Evolutionary conservation across 2,113 vertebrate genomes (phyloP).

Genomic region (Microcebus murinus): DNA sequence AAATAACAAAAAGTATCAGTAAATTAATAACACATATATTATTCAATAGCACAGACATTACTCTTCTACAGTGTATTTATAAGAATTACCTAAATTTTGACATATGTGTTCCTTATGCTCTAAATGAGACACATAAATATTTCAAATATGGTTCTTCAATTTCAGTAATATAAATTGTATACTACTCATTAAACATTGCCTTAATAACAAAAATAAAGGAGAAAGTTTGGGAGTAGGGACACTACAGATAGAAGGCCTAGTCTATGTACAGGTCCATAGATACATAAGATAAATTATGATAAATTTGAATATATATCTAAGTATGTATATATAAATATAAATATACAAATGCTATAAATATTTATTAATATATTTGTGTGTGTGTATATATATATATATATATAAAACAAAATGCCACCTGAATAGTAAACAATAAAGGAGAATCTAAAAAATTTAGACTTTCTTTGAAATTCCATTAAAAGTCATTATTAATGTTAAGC

Average conservation of each 20-base stretch:
- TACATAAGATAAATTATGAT: not conserved
- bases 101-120: not conserved
- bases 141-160: not conserved
- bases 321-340: not conserved
- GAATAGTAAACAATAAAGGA: not conserved
- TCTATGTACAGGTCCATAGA: not conserved
- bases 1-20: no score
- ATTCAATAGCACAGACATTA: not conserved
- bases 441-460: not conserved
- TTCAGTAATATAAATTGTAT: not conserved
- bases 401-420: not conserved
- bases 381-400: no score
- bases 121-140: not conserved
- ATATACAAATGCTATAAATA: not conserved
- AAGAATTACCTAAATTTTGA: not conserved
- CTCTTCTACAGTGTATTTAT: not conserved
- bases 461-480: not conserved
- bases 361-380: not conserved
- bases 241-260: not conserved
- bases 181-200: not conserved
- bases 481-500: not conserved
- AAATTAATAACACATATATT: not conserved
- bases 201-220: not conserved
- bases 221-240: not conserved
- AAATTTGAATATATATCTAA: not conserved